Evolutionary conservation across 2,113 vertebrate genomes (phyloP), one percentile per base, ranked within the genome.

Genomic region (Tursiops truncatus): DNA sequence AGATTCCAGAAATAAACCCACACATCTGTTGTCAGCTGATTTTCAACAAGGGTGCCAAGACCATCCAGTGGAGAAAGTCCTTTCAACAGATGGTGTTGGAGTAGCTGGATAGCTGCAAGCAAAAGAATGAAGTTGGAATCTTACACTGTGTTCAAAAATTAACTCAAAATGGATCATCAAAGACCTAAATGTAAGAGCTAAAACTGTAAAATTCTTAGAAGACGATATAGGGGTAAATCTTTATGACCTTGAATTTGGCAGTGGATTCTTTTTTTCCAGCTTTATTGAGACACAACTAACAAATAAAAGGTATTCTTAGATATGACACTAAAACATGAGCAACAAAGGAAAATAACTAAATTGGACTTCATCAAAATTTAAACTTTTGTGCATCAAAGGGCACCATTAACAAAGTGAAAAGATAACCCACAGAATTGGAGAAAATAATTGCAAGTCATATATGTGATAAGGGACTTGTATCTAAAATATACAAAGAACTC

Each of bases 131-230:
- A 95, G 41, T 76, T 87, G 76, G 41, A 90, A 31, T 73, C 31
- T 81, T 91, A 38, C 14, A 82, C 12, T 41, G 5, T 94, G 14
- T 93, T 62, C 13, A 87, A 83, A 87, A 73, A 84, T 79, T 67
- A 71, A 84, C 83, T 92, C 77, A 84, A 90, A 79, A 36, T 84
- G 60, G 17, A 41, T 93, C 9, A 76, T 93, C 9, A 76, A 80
- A 89, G 58, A 81, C 20, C 67, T 88, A 56, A 81, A 44, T 44
- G 41, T 62, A 92, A 81, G n/a, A 82, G 50, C 31, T 76, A 90
- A 85, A 90, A 89, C 65, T 95, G 67, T 68, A 86, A 86, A 89
- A 87, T 12, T 73, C 44, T 74, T 81, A 50, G 14, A 77, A 89
- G 68, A 82, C 25, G 76, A 38, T 71, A 53, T 65, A 50, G 3